Base-by-base conservation (phyloP, 2,113 vertebrate species). In the Hyaena hyaena region DNA sequence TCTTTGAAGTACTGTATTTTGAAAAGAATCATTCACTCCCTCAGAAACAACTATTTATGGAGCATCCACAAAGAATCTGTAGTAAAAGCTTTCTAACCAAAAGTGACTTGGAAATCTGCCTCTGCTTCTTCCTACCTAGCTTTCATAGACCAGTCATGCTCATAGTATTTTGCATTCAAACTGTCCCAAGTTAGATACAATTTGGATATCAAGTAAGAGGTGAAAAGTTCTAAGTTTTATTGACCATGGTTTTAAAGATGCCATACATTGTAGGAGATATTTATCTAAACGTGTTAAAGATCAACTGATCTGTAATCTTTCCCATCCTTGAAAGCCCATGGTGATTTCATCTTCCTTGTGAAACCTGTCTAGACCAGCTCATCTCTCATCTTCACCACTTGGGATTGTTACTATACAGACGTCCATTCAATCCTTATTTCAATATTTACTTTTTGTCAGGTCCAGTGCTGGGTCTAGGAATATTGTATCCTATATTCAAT, bases 241-340 rank as follows among this genome's bases (percentile, higher is more conserved):
- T 66, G 71, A 43, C 19, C 33, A 24, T 17, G 6, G 10, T 94
- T 92, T 45, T 82, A 71, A 88, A 88, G 35, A 81, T 15, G 14
- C 9, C 2, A 4, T 26, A 33, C 77, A 61, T 50, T 33, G 45
- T 33, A 26, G 76, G 90, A 79, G 48, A 43, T 80, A 94, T 48
- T 97, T 97, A 39, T n/a, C 48, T 68, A 73, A 55, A 50, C 68
- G 23, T 77, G 39, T 58, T 76, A 19, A 93, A 85, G 50, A 84
- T 39, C 3, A 45, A 73, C 26, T 55, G 24, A 88, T 91, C 65
- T 92, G 10, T 83, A 39, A 84, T 65, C 68, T 74, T 73, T 16
- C 31, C 61, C 23, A 16, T 66, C 10, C 21, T 50, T 16, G 33
- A 43, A 88, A 84, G 66, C 15, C 43, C 19, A 0, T 2, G 50